Conservation (phyloP, 2,888 invertebrate species). For the Acanthosepion esculentum region DNA sequence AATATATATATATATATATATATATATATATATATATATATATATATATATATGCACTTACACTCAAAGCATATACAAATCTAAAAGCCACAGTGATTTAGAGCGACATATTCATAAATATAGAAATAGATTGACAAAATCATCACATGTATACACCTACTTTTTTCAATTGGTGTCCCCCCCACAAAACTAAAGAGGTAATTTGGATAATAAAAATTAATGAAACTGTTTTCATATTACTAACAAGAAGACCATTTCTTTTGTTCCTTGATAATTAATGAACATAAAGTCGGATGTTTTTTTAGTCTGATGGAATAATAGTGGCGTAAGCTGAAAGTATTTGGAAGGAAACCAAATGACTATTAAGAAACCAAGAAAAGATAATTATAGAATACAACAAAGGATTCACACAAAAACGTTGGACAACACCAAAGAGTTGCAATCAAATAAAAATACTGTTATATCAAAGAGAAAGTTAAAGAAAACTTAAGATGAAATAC, state of each 20-base stretch:
- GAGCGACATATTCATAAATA: too few relatives aligned
- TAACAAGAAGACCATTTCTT: not conserved
- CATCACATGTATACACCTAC: too few relatives aligned
- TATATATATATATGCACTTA: too few relatives aligned
- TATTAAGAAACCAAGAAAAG: not conserved
- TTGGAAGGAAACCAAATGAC: not conserved
- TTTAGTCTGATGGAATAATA: not conserved
- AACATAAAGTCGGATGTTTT: not conserved
- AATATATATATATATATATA: too few relatives aligned
- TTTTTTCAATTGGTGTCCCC: not conserved
- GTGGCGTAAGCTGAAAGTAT: not conserved
- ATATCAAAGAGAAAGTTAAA: not conserved
- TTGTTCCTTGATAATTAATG: constrained; percentile 8
- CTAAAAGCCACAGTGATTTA: too few relatives aligned
- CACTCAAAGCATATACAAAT: too few relatives aligned
- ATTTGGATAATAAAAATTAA: constrained; percentile 7
- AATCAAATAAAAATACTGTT: not conserved
- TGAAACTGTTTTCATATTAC: not conserved
- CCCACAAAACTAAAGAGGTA: not conserved
- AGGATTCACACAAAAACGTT: not conserved
- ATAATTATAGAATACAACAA: not conserved
- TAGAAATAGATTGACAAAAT: too few relatives aligned
- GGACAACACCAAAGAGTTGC: fast-evolving
- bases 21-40: too few relatives aligned
- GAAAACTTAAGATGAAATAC: not conserved